These are phyloP conservation scores for Brachymystax lenok DNA, from an alignment of 2,797 vertebrate genomes.

Conservation along the genomic window DNA sequence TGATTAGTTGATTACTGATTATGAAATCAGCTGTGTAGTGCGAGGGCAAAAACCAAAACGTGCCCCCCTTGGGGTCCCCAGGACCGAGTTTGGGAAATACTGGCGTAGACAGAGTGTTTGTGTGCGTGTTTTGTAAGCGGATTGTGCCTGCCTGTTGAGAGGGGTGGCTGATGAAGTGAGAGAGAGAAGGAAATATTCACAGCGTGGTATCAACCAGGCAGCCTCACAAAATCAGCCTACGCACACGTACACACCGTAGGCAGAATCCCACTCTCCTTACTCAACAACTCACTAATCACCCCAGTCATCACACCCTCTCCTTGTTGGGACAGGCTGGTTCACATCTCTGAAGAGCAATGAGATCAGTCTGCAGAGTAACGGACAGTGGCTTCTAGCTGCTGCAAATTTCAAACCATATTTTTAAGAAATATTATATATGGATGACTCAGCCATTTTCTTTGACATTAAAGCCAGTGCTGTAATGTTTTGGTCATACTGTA, in stretches of 20 bases:
- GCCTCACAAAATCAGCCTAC: neutral
- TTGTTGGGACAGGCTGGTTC: neutral
- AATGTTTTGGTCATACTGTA: neutral
- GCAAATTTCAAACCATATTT: neutral
- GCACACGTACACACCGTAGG: neutral
- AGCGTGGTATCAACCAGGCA: neutral
- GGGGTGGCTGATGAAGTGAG: conserved; percentile 4
- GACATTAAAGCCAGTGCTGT: neutral
- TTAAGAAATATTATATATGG: neutral
- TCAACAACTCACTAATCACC: neutral
- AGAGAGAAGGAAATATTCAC: conserved; percentile 14
- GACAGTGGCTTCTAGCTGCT: neutral
- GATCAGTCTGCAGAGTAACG: neutral
- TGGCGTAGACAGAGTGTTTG: neutral
- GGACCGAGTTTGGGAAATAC: too few species aligned
- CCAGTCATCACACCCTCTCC: neutral
- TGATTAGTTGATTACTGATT: too few species aligned
- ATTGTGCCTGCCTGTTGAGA: neutral
- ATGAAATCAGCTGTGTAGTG: too few species aligned
- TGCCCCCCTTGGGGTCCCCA: too few species aligned
- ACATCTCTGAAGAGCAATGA: neutral
- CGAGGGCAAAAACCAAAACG: too few species aligned
- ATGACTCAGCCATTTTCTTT: neutral
- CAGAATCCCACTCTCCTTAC: neutral
- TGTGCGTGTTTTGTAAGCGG: neutral